phyloP scores from a whole-genome alignment of 2,113 vertebrate species.

The Echinops telfairi region DNA sequence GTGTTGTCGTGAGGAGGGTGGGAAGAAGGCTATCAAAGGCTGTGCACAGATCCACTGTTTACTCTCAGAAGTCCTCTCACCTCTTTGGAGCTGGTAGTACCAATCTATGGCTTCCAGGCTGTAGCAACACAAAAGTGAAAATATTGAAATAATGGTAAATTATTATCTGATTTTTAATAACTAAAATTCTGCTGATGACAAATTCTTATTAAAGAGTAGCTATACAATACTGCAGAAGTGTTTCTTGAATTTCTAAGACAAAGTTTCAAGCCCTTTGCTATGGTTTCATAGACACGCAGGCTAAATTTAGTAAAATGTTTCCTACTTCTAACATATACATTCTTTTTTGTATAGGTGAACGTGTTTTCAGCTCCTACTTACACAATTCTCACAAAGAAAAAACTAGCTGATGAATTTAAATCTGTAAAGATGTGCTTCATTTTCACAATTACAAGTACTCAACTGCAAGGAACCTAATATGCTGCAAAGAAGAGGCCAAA shows the following conservation, averaged over 20 bases:
- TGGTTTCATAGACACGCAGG: slow-evolving; percentile 1
- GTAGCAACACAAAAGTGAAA: not conserved
- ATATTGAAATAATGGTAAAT: slow-evolving; percentile 36
- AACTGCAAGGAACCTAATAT: slow-evolving; percentile 71
- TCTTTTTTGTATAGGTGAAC: slow-evolving; percentile 45
- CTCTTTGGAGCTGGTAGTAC: not conserved
- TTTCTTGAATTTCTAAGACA: slow-evolving; percentile 52
- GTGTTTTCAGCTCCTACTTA: slow-evolving; percentile 57
- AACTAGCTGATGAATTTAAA: slow-evolving; percentile 55
- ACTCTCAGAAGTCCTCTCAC: not conserved
- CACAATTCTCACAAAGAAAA: not conserved
- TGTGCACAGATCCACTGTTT: too few relatives aligned
- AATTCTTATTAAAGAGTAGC: not conserved
- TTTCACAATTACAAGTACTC: slow-evolving; percentile 69
- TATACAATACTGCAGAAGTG: not conserved
- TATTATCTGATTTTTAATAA: not conserved
- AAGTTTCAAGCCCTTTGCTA: slow-evolving; percentile 6
- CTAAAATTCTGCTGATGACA: not conserved
- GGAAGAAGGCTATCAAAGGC: not conserved
- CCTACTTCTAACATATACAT: slow-evolving; percentile 48
- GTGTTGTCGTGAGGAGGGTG: not conserved
- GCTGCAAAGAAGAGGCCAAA: slow-evolving; percentile 62
- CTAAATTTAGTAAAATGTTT: slow-evolving; percentile 48
- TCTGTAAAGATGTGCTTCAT: slow-evolving; percentile 44
- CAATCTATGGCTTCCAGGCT: too few relatives aligned